Evolutionary conservation across 2,797 vertebrate species (phyloP), one percentile per base, ranked within the genome.

Genomic region (Phoxinus dragarum): DNA sequence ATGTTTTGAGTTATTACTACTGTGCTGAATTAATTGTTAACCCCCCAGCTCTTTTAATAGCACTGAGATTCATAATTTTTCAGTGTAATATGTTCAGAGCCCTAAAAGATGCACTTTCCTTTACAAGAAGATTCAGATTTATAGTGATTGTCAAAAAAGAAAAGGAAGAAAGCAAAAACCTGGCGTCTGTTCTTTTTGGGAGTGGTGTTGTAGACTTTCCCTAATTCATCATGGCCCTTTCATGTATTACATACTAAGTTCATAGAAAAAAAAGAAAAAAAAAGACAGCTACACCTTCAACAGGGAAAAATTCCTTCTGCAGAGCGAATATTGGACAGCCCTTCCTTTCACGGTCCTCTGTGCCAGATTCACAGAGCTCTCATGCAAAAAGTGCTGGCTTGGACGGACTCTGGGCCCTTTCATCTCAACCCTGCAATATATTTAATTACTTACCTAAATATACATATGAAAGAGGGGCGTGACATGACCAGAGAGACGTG

Each of bases 361-460:
- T 89, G 88, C 87, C 90, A 88, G 86, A 87, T 86, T 85, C 82
- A 86, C 86, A 87, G 83, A 85, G 67, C 84, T 90, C 79, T 82
- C 52, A 76, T 88, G 88, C 88, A 91, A 90, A 86, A 86, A 77
- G 59, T 59, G 72, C 80, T 89, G 87, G 89, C 86, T 87, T 74
- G 84, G 85, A 88, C 80, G 1, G 31, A 82, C 86, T 91, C 86
- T 86, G 80, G 84, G 78, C 59, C 71, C 86, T 94, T 94, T 94
- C 89, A 94, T 92, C 88, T 92, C 21, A 75, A 84, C 72, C 79
- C 81, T 76, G 79, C 76, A 85, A 87, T 88, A 86, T 85, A 90
- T 90, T 88, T 87, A 91, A 93, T 93, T 92, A 93, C 89, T 82
- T 89, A 90, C 83, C 89, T 91, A 91, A 94, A 94, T 92, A 93